Evolutionary conservation across 2,888 invertebrate genomes (phyloP).

Genomic region (Caenorhabditis sinica): DNA sequence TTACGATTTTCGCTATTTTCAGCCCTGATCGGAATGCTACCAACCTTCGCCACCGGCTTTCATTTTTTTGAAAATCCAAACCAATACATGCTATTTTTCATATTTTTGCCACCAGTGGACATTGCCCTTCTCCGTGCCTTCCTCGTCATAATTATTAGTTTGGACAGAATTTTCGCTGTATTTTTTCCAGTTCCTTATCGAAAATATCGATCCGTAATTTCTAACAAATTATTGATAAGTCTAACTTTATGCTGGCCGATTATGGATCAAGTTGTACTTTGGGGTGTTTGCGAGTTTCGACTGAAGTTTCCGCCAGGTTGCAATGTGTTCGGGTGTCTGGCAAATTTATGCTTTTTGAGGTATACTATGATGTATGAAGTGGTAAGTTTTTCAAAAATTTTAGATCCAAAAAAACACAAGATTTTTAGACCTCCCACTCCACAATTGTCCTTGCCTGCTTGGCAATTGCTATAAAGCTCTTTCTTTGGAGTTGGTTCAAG

Average conservation of each 20-base stretch:
- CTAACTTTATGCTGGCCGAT: neutral
- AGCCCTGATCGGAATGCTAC: neutral
- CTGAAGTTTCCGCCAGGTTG: neutral
- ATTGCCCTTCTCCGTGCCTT: neutral
- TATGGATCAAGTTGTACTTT: neutral
- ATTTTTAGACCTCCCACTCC: neutral
- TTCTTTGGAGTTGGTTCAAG: neutral
- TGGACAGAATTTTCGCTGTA: neutral
- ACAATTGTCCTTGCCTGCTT: neutral
- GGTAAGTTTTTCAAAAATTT: neutral
- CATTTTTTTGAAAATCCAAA: neutral
- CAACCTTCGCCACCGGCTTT: neutral
- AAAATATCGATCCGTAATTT: neutral
- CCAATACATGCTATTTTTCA: neutral
- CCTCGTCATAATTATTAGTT: neutral
- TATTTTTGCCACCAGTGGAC: neutral
- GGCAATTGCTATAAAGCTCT: neutral
- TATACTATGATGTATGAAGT: neutral
- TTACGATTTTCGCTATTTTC: neutral
- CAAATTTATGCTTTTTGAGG: neutral
- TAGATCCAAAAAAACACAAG: neutral
- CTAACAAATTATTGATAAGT: neutral
- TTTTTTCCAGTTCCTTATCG: neutral
- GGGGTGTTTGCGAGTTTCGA: neutral
- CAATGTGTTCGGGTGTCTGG: neutral